phyloP scores from a whole-genome alignment of 2,888 invertebrate species.

The Nowickia ferox region DNA sequence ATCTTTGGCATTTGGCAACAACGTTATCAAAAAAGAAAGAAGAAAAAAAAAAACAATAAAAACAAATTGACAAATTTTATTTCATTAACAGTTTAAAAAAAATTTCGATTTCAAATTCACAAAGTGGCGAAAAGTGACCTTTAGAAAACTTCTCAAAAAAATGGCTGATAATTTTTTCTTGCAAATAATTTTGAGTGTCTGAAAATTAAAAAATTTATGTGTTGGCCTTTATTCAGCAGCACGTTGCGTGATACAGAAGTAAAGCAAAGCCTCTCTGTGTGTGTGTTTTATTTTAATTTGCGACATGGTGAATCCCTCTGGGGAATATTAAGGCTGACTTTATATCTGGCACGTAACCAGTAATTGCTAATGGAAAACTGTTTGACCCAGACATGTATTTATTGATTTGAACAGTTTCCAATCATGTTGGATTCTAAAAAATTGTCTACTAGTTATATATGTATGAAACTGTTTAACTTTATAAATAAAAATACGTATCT shows the following conservation, averaged over 20 bases:
- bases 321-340: too few species aligned
- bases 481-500: too few species aligned
- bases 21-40: background rate
- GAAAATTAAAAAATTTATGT: background rate
- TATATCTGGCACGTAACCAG: too few species aligned
- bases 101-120: background rate
- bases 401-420: too few species aligned
- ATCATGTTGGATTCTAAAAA: too few species aligned
- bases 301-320: background rate
- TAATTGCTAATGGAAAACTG: too few species aligned
- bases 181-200: background rate
- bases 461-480: too few species aligned
- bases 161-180: conserved; percentile 22
- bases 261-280: background rate
- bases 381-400: too few species aligned
- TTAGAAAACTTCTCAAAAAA: background rate
- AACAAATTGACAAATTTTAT: conserved; percentile 34
- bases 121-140: background rate
- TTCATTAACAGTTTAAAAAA: background rate
- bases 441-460: too few species aligned
- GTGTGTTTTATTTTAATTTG: background rate
- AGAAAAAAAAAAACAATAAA: background rate
- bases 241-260: background rate
- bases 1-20: conserved; percentile 27
- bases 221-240: background rate